Evolutionary conservation across 2,113 vertebrate genomes (phyloP), one percentile per base, ranked within the genome.

Genomic region (Chauna torquata): DNA sequence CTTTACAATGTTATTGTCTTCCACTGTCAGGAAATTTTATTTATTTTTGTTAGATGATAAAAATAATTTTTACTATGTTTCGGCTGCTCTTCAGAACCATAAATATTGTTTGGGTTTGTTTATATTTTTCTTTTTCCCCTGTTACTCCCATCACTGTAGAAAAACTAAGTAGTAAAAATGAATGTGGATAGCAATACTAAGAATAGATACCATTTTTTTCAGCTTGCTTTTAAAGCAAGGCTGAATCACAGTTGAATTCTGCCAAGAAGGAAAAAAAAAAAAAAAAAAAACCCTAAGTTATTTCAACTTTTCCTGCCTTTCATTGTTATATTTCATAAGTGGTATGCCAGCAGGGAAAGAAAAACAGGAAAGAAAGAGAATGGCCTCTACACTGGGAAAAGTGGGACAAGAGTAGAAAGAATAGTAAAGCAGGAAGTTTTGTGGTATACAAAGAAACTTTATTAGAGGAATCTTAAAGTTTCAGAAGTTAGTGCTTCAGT

Each of bases 381-480:
- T 66, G 36, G 6, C 24, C 80, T 66, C 9, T 70, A 30, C 9
- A 66, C 25, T 66, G 6, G 17, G 27, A 77, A 94, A 96, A 95
- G n/a, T 88, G 45, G 90, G 66, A 77, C 71, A 80, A 72, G 9
- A 62, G 8, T 14, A 77, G 34, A 57, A 92, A 95, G 49, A 82
- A n/a, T 11, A 61, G 7, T 11, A 64, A 44, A 38, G 9, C 58
- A 58, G 28, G 8, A 78, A 25, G 25, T 78, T 86, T 70, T 64
- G 17, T 82, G 72, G 66, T 64, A 52, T 22, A 25, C 42, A 86
- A 91, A 82, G 16, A 82, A 84, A 78, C 23, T 66, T 66, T 68
- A 5, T 40, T 71, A 75, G 88, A 77, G 71, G 72, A 88, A 68
- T 52, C 11, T 80, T 47, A 75, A 75, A 2, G 5, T 84, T 84